Evolutionary conservation across 2,888 invertebrate species (phyloP), one percentile per base, ranked within the genome.

Genomic region (Diarsia rubi): DNA sequence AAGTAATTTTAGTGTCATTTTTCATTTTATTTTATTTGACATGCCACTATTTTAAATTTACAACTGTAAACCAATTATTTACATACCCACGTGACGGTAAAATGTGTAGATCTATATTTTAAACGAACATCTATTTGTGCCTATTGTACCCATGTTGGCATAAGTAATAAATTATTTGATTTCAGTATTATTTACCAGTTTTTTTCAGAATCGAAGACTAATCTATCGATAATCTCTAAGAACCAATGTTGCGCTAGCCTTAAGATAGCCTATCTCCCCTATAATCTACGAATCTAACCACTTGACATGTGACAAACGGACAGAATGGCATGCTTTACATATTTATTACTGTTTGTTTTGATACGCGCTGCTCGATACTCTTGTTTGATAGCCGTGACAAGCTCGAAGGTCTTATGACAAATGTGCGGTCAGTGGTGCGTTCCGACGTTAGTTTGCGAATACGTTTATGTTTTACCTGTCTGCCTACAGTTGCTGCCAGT

Each of bases 271-370:
- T 79, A 79, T 76, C 75, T 45, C 31, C 0, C 9, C n/a, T 44
- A 70, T 79, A 75, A 75, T 70, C 59, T 60, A 21, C 31, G 37
- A 60, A 78, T 69, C 11, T 21, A 24, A 52, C 45, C n/a, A 47
- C 62, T 62, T 27, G 45, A 52, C 6, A 19, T 31, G 44, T 52
- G 37, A 70, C 37, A 62, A 52, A 52, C 45, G 14, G 44, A 19
- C 21, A n/a, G n/a, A 52, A 42, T 52, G 12, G n/a, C 37, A 24
- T 31, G 24, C 47, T 60, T 69, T 60, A 79, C 37, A 37, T 49
- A 52, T 76, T 76, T 71, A 79, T 79, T 71, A 62, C 44, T 79
- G 59, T 19, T 75, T 24, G 12, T 31, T 52, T 79, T 52, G 60
- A 60, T 27, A 79, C 60, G 49, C 37, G 45, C 52, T 49, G 27